Conservation (phyloP, 2,797 vertebrate species). For the Amniataba percoides region DNA sequence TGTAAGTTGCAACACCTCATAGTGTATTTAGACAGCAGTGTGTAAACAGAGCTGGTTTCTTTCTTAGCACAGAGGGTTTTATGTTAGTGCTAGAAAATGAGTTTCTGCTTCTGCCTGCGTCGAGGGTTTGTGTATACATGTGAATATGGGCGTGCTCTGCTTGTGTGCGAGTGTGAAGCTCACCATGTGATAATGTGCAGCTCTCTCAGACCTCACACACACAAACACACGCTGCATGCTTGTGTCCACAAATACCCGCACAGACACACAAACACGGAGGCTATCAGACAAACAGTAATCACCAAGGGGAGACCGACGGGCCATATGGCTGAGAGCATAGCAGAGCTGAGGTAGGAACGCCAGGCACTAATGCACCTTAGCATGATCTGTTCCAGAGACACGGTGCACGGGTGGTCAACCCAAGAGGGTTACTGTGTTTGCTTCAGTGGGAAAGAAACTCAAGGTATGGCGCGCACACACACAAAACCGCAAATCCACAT, state of each 20-base stretch:
- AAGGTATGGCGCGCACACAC: slow-evolving; percentile 26
- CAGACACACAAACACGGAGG: slow-evolving; percentile 73
- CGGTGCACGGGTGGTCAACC: slow-evolving; percentile 64
- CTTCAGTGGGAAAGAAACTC: slow-evolving; percentile 42
- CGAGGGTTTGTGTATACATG: slow-evolving; percentile 50
- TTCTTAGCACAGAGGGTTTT: slow-evolving; percentile 47
- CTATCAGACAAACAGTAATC: slow-evolving; percentile 72
- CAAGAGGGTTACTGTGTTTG: slow-evolving; percentile 48
- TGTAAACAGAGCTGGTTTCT: slow-evolving; percentile 68
- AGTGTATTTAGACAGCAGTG: slow-evolving; percentile 50
- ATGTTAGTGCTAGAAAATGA: slow-evolving; percentile 54
- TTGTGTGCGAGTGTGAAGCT: slow-evolving; percentile 18
- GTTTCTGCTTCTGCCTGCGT: slow-evolving; percentile 42
- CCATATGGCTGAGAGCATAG: slow-evolving; percentile 65
- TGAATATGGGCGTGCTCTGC: slow-evolving; percentile 38
- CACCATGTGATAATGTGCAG: slow-evolving; percentile 67
- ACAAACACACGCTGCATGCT: slow-evolving; percentile 55
- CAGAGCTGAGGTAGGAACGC: slow-evolving; percentile 32
- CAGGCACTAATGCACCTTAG: slow-evolving; percentile 66
- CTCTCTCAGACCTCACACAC: slow-evolving; percentile 64
- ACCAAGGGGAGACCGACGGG: slow-evolving; percentile 45
- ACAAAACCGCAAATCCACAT: slow-evolving; percentile 36
- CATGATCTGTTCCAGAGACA: slow-evolving; percentile 73
- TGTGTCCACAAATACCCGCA: slow-evolving; percentile 73
- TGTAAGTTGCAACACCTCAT: slow-evolving; percentile 59